Percentiles rank a stretch among this genome's conserved stretches.
Conservation (phyloP, 2,113 vertebrate genomes). For the Ammodytes dubius region DNA sequence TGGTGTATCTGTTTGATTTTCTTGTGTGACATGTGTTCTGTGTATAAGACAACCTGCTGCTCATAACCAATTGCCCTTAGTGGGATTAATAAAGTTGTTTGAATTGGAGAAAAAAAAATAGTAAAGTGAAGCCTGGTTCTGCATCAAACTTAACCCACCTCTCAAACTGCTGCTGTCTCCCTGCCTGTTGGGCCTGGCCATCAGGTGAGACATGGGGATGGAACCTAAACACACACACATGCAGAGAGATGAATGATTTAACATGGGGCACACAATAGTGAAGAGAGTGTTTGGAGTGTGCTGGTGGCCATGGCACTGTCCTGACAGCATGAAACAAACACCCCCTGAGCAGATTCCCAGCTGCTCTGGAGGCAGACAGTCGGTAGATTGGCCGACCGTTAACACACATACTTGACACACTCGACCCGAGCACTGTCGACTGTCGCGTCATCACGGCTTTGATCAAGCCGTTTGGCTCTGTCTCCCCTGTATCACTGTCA, state of each 20-base stretch:
- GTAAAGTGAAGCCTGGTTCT: not conserved
- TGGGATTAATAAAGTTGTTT: no score
- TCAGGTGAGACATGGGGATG: conserved; percentile 70
- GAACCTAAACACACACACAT: conserved; percentile 62
- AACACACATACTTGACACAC: conserved; percentile 46
- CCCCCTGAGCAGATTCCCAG: conserved; percentile 79
- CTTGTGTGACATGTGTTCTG: no score
- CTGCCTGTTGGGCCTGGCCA: conserved; percentile 72
- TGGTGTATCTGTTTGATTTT: no score
- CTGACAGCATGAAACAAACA: conserved; percentile 73
- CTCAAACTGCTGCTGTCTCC: conserved; percentile 78
- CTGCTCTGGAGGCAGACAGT: conserved; percentile 80
- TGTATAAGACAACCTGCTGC: no score
- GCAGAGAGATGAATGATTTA: conserved; percentile 9
- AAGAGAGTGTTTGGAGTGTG: conserved; percentile 7
- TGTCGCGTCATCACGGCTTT: conserved; percentile 14
- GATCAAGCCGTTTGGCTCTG: conserved; percentile 4
- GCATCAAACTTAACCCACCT: conserved; percentile 63
- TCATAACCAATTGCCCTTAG: no score
- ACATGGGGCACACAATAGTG: not conserved
- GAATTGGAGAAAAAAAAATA: not conserved
- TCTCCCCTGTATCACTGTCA: conserved; percentile 14
- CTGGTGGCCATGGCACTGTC: conserved; percentile 50
- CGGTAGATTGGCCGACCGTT: conserved; percentile 44
- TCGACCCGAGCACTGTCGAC: conserved; percentile 8